A percentile compares a stretch with the other conserved stretches of the same genome.
Evolutionary conservation across 2,888 invertebrate species (phyloP).

Genomic region (Clunio marinus): DNA sequence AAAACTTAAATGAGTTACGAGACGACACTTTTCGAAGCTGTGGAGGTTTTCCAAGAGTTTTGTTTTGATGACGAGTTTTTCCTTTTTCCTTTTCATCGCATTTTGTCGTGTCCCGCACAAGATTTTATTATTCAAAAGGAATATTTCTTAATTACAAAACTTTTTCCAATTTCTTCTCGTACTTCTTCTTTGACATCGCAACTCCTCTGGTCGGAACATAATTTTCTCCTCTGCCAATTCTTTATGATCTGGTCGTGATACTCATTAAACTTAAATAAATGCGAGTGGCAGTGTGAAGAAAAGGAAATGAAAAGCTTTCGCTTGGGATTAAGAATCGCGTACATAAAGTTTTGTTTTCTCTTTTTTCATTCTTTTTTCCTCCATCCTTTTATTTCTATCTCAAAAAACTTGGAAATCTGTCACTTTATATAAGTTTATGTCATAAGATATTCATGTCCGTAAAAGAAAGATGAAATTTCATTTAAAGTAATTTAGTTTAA

Average conservation of each 20-base stretch:
- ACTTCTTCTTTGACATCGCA: not conserved
- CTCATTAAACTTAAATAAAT: slow-evolving; percentile 30
- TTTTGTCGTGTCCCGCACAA: not conserved
- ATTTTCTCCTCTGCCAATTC: slow-evolving; percentile 1
- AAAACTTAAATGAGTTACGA: slow-evolving; percentile 35
- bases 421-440: no score
- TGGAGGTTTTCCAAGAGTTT: not conserved
- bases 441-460: no score
- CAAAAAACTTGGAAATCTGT: no score
- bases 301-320: not conserved
- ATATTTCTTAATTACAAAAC: slow-evolving; percentile 35
- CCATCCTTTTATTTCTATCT: no score
- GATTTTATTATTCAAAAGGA: slow-evolving; percentile 32
- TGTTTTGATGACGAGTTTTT: not conserved
- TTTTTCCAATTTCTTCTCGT: slow-evolving; percentile 29
- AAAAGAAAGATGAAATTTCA: no score
- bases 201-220: not conserved
- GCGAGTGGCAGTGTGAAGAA: not conserved
- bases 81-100: not conserved
- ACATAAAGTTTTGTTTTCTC: no score
- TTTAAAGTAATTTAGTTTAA: no score
- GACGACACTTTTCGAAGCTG: not conserved
- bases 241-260: slow-evolving; percentile 32
- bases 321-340: no score
- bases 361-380: no score